Conservation (phyloP, 2,888 invertebrate species). For the Protodeltote pygarga region DNA sequence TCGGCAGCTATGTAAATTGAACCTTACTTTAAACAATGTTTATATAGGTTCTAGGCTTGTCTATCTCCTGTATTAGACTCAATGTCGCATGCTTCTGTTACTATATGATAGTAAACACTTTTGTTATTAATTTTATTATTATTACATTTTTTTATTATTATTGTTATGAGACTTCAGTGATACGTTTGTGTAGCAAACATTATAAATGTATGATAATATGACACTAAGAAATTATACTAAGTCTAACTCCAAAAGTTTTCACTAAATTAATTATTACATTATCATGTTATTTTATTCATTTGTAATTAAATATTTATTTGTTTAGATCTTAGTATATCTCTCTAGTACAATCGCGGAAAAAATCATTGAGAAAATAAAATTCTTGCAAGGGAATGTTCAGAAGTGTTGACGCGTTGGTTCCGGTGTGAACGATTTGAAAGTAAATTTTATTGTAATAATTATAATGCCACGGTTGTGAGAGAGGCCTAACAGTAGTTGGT, state of each 20-base stretch:
- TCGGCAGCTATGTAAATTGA: too few relatives aligned
- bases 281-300: constrained; percentile 51
- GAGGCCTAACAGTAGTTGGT: constrained; percentile 81
- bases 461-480: constrained; percentile 81
- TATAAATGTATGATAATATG: constrained; percentile 51
- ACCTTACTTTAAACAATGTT: constrained; percentile 6
- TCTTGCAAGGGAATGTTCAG: constrained; percentile 52
- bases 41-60: constrained; percentile 15
- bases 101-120: constrained; percentile 56
- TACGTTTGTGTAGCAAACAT: constrained; percentile 55
- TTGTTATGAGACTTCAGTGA: constrained; percentile 55
- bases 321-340: constrained; percentile 50
- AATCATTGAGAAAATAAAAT: constrained; percentile 42
- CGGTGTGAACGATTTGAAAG: constrained; percentile 51
- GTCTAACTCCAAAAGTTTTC: constrained; percentile 56
- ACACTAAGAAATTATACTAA: constrained; percentile 62
- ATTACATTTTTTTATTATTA: constrained; percentile 56
- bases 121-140: constrained; percentile 67
- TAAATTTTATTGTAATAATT: constrained; percentile 51
- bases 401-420: constrained; percentile 45
- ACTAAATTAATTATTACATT: constrained; percentile 46
- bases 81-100: constrained; percentile 57
- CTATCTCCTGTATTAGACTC: constrained; percentile 50
- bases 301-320: constrained; percentile 52
- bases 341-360: constrained; percentile 61